Percentiles rank a stretch among this genome's conserved stretches.
phyloP scores from a whole-genome alignment of 2,797 vertebrate species.

The Tiaroga cobitis region DNA sequence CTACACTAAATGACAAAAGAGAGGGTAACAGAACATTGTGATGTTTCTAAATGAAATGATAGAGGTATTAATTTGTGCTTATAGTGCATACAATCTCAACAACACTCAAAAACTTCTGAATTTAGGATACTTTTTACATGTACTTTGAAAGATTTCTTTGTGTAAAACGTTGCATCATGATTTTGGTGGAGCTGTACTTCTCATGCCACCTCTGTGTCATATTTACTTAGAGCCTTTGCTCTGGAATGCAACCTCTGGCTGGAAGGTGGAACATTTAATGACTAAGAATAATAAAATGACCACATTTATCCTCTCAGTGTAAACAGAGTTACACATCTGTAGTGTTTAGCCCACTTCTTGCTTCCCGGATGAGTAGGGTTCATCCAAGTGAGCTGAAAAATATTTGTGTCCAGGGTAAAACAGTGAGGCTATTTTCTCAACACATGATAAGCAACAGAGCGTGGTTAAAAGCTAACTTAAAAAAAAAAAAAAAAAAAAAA shows the following conservation, averaged over 20 bases:
- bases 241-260: constrained; percentile 48
- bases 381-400: background rate
- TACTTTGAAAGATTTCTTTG: background rate
- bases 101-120: background rate
- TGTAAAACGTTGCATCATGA: background rate
- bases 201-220: constrained; percentile 34
- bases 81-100: background rate
- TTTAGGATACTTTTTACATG: background rate
- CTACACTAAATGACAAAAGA: constrained; percentile 6
- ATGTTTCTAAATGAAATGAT: background rate
- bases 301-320: background rate
- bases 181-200: constrained; percentile 12
- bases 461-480: background rate
- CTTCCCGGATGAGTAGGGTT: background rate
- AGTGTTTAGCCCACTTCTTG: background rate
- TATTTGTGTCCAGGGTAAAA: background rate
- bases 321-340: background rate
- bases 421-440: background rate
- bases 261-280: background rate
- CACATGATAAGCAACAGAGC: background rate
- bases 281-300: background rate
- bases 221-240: constrained; percentile 59
- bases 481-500: too few species aligned
- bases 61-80: background rate
- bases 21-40: background rate